phyloP scores from a whole-genome alignment of 2,113 vertebrate species.

The rat (Rattus norvegicus) region DNA sequence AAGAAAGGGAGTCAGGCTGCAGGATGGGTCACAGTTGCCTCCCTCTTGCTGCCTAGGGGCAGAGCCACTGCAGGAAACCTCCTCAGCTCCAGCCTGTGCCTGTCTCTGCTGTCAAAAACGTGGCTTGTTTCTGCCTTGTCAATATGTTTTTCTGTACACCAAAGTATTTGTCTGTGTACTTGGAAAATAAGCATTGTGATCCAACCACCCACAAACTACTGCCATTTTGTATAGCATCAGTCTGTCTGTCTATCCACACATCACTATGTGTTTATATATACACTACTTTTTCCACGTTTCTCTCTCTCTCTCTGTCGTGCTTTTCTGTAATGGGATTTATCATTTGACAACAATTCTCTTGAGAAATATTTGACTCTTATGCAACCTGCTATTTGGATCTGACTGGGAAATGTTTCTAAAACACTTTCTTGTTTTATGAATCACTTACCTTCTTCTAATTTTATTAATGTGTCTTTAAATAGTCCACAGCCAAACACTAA shows the following conservation, averaged over 20 bases:
- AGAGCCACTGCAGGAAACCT: not conserved
- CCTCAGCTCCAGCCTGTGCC: not conserved
- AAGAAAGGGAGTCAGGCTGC: not conserved
- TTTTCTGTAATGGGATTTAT: not conserved
- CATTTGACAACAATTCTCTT: constrained; percentile 11
- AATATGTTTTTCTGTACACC: not conserved
- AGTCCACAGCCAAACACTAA: constrained; percentile 85
- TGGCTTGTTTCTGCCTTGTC: not conserved
- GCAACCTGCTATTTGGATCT: constrained; percentile 3
- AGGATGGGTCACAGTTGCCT: no score
- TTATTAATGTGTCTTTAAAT: constrained; percentile 84
- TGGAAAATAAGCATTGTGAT: not conserved
- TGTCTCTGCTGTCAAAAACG: not conserved
- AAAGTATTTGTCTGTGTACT: not conserved
- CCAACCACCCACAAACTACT: not conserved
- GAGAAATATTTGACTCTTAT: not conserved
- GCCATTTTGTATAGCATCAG: no score
- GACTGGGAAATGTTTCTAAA: constrained; percentile 10
- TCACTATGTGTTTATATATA: not conserved
- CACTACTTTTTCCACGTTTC: not conserved
- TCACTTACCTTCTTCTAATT: constrained; percentile 83
- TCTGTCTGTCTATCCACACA: not conserved
- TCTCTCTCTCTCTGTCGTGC: not conserved
- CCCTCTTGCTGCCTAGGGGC: not conserved
- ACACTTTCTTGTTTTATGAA: constrained; percentile 5